A percentile compares a stretch with the other conserved stretches of the same genome.
phyloP scores from a whole-genome alignment of 2,888 invertebrate genomes.

The Acholoe squamosa region DNA sequence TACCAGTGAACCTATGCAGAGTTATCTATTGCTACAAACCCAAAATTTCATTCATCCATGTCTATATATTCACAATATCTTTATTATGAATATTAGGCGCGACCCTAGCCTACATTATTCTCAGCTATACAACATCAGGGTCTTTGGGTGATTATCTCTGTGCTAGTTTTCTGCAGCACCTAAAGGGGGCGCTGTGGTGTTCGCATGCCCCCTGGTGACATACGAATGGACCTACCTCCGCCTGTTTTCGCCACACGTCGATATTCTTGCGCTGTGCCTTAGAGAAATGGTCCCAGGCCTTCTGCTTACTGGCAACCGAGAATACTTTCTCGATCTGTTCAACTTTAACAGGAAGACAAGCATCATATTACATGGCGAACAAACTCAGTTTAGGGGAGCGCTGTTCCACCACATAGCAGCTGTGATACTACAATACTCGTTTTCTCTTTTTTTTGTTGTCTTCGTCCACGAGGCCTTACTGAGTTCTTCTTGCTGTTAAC shows the following conservation, averaged over 20 bases:
- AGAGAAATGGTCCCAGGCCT: slow-evolving; percentile 99
- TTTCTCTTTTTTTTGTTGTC: no score
- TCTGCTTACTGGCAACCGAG: slow-evolving; percentile 97
- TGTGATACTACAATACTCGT: neutral
- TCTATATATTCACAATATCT: no score
- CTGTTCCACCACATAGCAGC: neutral
- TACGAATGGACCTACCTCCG: slow-evolving; percentile 89
- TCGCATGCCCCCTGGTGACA: slow-evolving; percentile 16
- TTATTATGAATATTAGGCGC: no score
- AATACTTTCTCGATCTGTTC: slow-evolving; percentile 99
- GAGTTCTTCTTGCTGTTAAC: slow-evolving; percentile 12
- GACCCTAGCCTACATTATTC: no score
- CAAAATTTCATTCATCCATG: neutral
- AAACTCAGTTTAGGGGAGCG: neutral
- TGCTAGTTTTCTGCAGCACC: slow-evolving; percentile 13
- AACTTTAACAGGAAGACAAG: slow-evolving; percentile 86
- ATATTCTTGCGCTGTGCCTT: slow-evolving; percentile 99
- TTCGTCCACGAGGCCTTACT: slow-evolving; percentile 15
- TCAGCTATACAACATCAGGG: no score
- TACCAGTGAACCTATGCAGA: neutral
- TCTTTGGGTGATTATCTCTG: slow-evolving; percentile 11
- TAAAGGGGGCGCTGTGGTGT: slow-evolving; percentile 13
- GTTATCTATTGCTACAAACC: neutral
- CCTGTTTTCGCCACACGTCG: slow-evolving; percentile 98
- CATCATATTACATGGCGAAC: slow-evolving; percentile 48